Evolutionary conservation across 2,797 vertebrate species (phyloP).

Genomic region (Naso thynnoides): DNA sequence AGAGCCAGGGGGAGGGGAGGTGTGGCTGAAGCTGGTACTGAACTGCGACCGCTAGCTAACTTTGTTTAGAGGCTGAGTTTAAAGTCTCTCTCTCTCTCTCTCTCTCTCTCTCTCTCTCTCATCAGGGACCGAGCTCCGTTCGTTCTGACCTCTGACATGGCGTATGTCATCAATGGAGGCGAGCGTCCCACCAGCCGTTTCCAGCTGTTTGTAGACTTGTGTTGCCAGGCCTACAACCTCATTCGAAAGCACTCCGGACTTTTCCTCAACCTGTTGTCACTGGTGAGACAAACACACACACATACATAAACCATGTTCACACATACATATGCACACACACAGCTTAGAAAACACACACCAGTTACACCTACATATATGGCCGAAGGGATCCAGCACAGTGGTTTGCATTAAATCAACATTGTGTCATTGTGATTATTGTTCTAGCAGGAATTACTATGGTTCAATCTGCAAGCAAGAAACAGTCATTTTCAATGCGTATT

Average conservation of each 20-base stretch:
- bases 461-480: no score
- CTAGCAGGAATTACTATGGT: no score
- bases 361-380: neutral
- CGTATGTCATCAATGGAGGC: conserved; percentile 98
- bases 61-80: neutral
- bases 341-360: neutral
- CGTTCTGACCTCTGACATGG: conserved; percentile 98
- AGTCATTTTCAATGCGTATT: no score
- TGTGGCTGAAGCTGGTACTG: no score
- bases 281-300: conserved; percentile 86
- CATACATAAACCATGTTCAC: neutral
- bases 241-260: conserved; percentile 94
- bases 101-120: neutral
- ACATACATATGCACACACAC: neutral
- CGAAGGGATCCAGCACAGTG: no score
- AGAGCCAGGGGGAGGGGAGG: no score
- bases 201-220: conserved; percentile 97
- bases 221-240: conserved; percentile 97
- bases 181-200: conserved; percentile 98
- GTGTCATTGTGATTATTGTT: neutral
- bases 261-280: conserved; percentile 95
- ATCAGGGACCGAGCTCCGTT: conserved; percentile 97
- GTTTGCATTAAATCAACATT: neutral
- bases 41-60: no score
- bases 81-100: no score